Percentiles rank a stretch among this genome's conserved stretches.
phyloP scores from a whole-genome alignment of 2,888 invertebrate species.

The Tipula lateralis region DNA sequence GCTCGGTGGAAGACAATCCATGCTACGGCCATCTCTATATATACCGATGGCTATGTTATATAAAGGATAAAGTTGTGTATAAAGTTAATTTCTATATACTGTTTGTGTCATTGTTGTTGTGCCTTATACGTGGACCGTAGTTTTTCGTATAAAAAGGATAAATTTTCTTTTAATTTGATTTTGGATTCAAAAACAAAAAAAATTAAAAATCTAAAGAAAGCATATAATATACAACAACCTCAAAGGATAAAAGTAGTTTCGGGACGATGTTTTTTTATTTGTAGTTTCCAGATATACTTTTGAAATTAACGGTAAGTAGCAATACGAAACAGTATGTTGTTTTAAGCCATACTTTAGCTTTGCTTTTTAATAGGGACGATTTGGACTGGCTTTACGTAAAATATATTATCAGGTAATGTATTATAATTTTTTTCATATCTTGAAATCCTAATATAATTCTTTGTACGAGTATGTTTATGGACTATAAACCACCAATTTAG shows the following conservation, averaged over 20 bases:
- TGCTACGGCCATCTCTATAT: not conserved
- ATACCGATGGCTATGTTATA: not conserved
- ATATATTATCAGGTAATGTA: not conserved
- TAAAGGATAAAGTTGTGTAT: too few species aligned
- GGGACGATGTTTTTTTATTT: not conserved
- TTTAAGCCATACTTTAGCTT: not conserved
- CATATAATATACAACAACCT: not conserved
- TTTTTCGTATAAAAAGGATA: not conserved
- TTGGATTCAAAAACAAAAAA: not conserved
- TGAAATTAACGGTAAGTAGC: not conserved
- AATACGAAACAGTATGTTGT: not conserved
- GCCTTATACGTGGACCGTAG: not conserved
- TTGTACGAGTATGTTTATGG: not conserved
- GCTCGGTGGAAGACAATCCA: not conserved
- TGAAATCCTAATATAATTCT: not conserved
- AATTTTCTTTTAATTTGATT: constrained; percentile 11
- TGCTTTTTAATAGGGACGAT: not conserved
- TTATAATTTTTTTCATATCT: not conserved
- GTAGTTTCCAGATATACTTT: not conserved
- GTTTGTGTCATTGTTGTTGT: not conserved
- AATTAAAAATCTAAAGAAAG: not conserved
- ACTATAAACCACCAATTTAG: not conserved
- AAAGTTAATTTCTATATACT: not conserved
- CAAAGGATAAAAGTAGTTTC: not conserved
- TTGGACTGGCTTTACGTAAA: not conserved